A percentile compares a stretch with the other conserved stretches of the same genome.
Evolutionary conservation across 2,113 vertebrate genomes (phyloP).

Genomic region (Parus major): DNA sequence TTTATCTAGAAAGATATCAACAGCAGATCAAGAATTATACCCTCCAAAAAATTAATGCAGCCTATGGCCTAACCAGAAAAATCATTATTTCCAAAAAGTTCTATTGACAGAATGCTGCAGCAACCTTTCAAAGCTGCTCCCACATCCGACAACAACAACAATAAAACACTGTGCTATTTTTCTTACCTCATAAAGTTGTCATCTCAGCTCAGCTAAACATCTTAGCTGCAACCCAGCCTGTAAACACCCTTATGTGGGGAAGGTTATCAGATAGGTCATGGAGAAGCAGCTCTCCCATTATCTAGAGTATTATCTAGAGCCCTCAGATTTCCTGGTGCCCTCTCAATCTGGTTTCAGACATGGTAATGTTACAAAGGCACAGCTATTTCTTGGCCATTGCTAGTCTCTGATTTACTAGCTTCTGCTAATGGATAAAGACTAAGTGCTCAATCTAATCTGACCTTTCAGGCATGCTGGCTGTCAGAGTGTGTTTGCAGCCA

Average conservation of each 20-base stretch:
- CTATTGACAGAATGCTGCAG: not conserved
- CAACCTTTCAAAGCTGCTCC: constrained; percentile 35
- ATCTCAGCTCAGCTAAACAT: constrained; percentile 22
- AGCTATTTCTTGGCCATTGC: constrained; percentile 31
- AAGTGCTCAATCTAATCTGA: constrained; percentile 55
- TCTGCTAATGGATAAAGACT: constrained; percentile 54
- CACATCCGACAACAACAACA: not conserved
- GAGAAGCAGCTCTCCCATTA: constrained; percentile 40
- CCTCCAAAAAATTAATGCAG: constrained; percentile 9
- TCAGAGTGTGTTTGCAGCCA: constrained; percentile 20
- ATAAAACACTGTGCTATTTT: constrained; percentile 19
- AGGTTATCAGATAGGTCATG: constrained; percentile 52
- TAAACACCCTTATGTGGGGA: constrained; percentile 37
- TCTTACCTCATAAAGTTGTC: constrained; percentile 60
- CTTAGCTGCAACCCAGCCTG: constrained; percentile 19
- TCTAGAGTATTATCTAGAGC: constrained; percentile 64
- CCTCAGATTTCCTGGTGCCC: constrained; percentile 65
- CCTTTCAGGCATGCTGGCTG: constrained; percentile 38
- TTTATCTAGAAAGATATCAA: not conserved
- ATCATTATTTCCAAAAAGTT: constrained; percentile 12
- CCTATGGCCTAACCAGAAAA: not conserved
- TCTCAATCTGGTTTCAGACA: constrained; percentile 48
- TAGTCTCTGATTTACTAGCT: constrained; percentile 55
- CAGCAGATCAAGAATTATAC: constrained; percentile 4
- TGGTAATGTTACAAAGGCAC: constrained; percentile 28